A percentile compares a stretch with the other conserved stretches of the same genome.
These are phyloP conservation scores for Octodon degus DNA, from an alignment of 2,113 vertebrate genomes.

Conservation along the genomic window DNA sequence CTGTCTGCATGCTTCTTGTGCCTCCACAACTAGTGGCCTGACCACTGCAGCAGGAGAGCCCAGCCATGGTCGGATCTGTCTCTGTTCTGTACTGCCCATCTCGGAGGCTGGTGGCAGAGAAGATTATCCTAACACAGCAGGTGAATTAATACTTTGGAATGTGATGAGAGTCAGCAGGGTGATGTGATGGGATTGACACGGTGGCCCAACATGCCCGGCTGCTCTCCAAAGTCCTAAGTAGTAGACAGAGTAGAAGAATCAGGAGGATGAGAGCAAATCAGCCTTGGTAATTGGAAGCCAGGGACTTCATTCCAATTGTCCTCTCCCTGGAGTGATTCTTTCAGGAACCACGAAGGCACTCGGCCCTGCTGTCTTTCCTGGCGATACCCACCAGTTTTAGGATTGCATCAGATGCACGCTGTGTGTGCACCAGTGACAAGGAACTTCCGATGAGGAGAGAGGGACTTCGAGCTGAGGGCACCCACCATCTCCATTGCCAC, in stretches of 20 bases:
- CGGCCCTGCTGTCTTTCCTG: not conserved
- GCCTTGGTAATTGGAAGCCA: slow-evolving; percentile 48
- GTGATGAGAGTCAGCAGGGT: slow-evolving; percentile 73
- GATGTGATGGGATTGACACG: slow-evolving; percentile 72
- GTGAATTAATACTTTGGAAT: slow-evolving; percentile 78
- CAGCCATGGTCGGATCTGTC: slow-evolving; percentile 5
- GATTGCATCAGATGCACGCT: not conserved
- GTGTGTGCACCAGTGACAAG: not conserved
- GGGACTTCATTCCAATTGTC: slow-evolving; percentile 42
- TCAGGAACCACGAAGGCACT: not conserved
- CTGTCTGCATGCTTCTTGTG: not conserved
- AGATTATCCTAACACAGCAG: slow-evolving; percentile 27
- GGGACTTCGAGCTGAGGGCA: not conserved
- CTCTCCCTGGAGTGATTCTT: not conserved
- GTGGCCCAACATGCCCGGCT: slow-evolving; percentile 67
- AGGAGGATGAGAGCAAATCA: slow-evolving; percentile 63
- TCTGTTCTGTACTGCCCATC: not conserved
- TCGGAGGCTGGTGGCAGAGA: not conserved
- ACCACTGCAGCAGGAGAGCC: not conserved
- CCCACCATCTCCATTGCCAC: not conserved
- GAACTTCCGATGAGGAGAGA: not conserved
- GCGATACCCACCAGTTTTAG: not conserved
- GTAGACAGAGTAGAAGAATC: slow-evolving; percentile 47
- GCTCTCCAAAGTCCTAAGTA: slow-evolving; percentile 69
- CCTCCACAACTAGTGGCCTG: rapidly evolving